Percentiles rank a stretch among this genome's conserved stretches.
Evolutionary conservation across 2,888 invertebrate species (phyloP).

Genomic region (Cantharis nigra): DNA sequence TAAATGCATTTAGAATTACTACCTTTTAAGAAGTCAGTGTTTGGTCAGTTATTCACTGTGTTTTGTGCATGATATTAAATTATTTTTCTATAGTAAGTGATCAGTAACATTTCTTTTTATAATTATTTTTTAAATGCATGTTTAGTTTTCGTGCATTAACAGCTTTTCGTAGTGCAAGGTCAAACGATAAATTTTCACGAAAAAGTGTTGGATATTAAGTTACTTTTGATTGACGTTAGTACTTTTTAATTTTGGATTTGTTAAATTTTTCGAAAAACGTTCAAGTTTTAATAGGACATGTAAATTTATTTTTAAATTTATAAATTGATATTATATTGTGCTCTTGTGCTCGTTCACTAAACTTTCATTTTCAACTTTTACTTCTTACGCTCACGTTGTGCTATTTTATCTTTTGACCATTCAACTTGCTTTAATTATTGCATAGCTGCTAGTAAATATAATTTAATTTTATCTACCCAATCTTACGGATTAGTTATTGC

Average conservation of each 20-base stretch:
- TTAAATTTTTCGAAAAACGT: not conserved
- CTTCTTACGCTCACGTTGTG: not conserved
- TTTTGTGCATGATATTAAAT: constrained; percentile 49
- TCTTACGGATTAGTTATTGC: not conserved
- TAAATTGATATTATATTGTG: not conserved
- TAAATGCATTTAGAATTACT: constrained; percentile 51
- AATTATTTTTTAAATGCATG: not conserved
- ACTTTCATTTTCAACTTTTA: constrained; percentile 4
- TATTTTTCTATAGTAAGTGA: constrained; percentile 46
- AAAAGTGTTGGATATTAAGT: not conserved
- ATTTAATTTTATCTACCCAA: not conserved
- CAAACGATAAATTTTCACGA: not conserved
- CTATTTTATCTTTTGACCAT: not conserved
- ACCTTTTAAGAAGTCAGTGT: constrained; percentile 52
- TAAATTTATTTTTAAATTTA: not conserved
- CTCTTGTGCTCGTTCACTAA: not conserved
- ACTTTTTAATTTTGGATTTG: not conserved
- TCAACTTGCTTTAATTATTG: not conserved
- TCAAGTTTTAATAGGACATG: not conserved
- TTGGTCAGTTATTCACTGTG: constrained; percentile 49
- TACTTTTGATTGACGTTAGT: not conserved
- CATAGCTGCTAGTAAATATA: not conserved
- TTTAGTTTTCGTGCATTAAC: not conserved
- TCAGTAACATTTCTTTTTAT: constrained; percentile 22
- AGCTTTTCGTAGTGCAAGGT: not conserved